Evolutionary conservation across 2,888 invertebrate species (phyloP), one percentile per base, ranked within the genome.

Genomic region (Volucella zonaria): DNA sequence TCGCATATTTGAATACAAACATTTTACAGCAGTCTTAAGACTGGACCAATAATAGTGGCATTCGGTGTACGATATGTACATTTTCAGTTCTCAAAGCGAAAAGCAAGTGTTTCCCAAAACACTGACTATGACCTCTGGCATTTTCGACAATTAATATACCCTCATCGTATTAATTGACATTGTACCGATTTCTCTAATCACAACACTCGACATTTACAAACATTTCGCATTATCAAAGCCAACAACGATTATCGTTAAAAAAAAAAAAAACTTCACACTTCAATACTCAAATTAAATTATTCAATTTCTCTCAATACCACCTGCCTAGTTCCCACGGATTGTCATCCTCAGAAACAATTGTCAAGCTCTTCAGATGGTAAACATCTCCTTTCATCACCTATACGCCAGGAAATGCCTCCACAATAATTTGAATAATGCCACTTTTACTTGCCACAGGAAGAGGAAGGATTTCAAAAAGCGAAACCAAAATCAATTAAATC

Each of bases 401-500:
- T 23, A 12, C 0, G 11, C 14, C 4, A 23, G 23, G 23, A 66
- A 66, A 40, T 8, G 42, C 12, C 31, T 31, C 40, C n/a, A 45
- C 23, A 70, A 66, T 58, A 66, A 68, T 68, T 74, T 56, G 51
- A 78, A 82, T 74, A 78, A 78, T 64, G 56, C 62, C 67, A 73
- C 45, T 73, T 62, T 54, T 54, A 51, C 66, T 43, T 14, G n/a
- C 42, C 73, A 42, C 42, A 15, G 31, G 14, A 47, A 47, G 4
- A 42, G 11, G n/a, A 43, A 51, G 47, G 54, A n/a, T 61, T 70
- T 54, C 54, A 62, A 71, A 70, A 61, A 66, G 54, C 10, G 40
- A 71, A 77, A 64, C 67, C 56, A 70, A 78, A 82, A 82, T 79
- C 68, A 78, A 74, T 79, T 66, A 74, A 78, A 79, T 68, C 68